Evolutionary conservation across 2,797 vertebrate species (phyloP).

Genomic region (Sternarchorhynchus goeldii): DNA sequence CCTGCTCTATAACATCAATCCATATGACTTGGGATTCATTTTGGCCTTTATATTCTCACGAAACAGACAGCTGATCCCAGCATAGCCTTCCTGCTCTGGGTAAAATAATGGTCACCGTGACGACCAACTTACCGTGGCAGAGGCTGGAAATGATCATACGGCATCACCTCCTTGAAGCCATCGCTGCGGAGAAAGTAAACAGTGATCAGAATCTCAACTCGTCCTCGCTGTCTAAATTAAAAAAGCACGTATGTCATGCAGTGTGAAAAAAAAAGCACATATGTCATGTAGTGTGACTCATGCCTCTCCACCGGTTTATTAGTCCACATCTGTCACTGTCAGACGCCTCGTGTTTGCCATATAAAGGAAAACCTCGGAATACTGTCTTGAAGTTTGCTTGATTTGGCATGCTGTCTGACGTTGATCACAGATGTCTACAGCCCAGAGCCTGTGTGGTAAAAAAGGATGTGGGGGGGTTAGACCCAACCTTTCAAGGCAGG

Average conservation of each 20-base stretch:
- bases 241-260: not conserved
- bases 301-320: constrained; percentile 21
- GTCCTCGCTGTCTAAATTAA: not conserved
- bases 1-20: too few species aligned
- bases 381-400: constrained; percentile 7
- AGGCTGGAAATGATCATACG: constrained; percentile 93
- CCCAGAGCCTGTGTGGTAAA: not conserved
- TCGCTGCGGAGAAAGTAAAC: constrained; percentile 76
- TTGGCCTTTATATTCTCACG: too few species aligned
- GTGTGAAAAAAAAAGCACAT: too few species aligned
- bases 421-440: not conserved
- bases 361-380: constrained; percentile 14
- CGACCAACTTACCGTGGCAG: constrained; percentile 84
- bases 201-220: constrained; percentile 2
- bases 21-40: too few species aligned
- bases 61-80: too few species aligned
- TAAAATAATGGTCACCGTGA: not conserved
- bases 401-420: constrained; percentile 21
- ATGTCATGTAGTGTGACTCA: constrained; percentile 14
- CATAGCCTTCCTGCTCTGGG: too few species aligned
- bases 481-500: constrained; percentile 85
- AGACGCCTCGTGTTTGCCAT: not conserved
- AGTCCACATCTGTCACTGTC: constrained; percentile 12
- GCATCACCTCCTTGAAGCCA: constrained; percentile 96
- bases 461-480: constrained; percentile 7